Evolutionary conservation across 2,888 invertebrate species (phyloP).

Genomic region (Bombylius discolor): DNA sequence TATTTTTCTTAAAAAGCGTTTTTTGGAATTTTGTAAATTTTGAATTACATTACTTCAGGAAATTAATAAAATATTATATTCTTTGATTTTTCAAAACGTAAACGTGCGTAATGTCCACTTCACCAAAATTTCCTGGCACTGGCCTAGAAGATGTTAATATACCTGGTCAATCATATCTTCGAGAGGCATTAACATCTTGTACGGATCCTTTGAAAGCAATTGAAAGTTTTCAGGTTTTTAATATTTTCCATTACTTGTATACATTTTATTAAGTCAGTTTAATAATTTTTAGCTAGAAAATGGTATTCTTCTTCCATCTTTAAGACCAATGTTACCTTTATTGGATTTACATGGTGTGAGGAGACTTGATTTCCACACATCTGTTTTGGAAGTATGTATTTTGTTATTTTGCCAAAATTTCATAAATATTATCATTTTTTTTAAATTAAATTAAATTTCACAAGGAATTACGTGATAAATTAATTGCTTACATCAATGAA

Average conservation of each 20-base stretch:
- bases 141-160: conserved; percentile 77
- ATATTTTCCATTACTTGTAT: too few relatives aligned
- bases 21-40: too few relatives aligned
- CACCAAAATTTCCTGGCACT: conserved; percentile 39
- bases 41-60: too few relatives aligned
- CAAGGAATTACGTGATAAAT: conserved; percentile 50
- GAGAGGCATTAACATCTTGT: conserved; percentile 86
- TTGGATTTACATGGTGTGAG: conserved; percentile 89
- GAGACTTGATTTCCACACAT: conserved; percentile 86
- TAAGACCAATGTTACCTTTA: conserved; percentile 87
- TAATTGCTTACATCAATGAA: conserved; percentile 71
- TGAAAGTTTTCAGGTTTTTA: conserved; percentile 79
- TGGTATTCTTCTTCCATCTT: conserved; percentile 79
- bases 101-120: conserved; percentile 23
- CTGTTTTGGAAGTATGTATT: conserved; percentile 56
- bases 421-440: background rate
- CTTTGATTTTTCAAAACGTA: too few relatives aligned
- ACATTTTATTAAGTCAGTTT: too few relatives aligned
- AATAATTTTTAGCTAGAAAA: conserved; percentile 55
- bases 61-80: too few relatives aligned
- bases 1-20: too few relatives aligned
- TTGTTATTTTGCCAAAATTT: background rate
- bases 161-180: conserved; percentile 71
- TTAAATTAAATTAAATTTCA: conserved; percentile 9
- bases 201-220: conserved; percentile 96